These are phyloP conservation scores for Eurosta solidaginis DNA, from an alignment of 1,140 invertebrate species.

Conservation along the genomic window DNA sequence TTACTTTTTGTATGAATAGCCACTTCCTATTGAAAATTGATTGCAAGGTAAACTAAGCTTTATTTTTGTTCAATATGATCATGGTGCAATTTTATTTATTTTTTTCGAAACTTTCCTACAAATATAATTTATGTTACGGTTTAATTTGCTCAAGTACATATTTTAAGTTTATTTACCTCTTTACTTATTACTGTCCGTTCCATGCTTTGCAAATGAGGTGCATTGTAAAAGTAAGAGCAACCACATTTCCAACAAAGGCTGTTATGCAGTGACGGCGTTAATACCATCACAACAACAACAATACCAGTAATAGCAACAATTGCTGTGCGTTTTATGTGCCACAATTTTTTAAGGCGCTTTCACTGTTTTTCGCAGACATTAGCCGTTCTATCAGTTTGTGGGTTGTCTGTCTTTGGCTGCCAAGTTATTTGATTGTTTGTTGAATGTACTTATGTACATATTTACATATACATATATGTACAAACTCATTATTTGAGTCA, in stretches of 20 bases:
- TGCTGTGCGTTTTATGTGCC: background rate
- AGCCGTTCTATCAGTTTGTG: slow-evolving; percentile 6
- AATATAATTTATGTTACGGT: background rate
- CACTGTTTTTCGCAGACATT: background rate
- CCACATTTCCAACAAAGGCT: background rate
- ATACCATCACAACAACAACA: background rate
- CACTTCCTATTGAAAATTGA: no score
- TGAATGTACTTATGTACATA: no score
- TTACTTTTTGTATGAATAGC: no score
- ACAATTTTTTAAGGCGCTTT: slow-evolving; percentile 23
- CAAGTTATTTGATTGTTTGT: background rate
- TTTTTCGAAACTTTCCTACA: no score
- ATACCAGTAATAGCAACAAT: background rate
- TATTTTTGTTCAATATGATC: no score
- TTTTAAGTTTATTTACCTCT: background rate
- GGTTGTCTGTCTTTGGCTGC: background rate
- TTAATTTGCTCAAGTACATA: background rate
- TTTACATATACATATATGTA: background rate
- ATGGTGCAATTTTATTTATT: no score
- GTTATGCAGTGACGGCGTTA: background rate
- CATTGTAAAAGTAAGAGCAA: slow-evolving; percentile 11
- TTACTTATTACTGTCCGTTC: background rate
- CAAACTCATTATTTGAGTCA: background rate
- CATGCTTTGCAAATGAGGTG: background rate
- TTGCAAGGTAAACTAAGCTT: no score